Conservation (phyloP, 2,113 vertebrate genomes). For the Brienomyrus brachyistius region DNA sequence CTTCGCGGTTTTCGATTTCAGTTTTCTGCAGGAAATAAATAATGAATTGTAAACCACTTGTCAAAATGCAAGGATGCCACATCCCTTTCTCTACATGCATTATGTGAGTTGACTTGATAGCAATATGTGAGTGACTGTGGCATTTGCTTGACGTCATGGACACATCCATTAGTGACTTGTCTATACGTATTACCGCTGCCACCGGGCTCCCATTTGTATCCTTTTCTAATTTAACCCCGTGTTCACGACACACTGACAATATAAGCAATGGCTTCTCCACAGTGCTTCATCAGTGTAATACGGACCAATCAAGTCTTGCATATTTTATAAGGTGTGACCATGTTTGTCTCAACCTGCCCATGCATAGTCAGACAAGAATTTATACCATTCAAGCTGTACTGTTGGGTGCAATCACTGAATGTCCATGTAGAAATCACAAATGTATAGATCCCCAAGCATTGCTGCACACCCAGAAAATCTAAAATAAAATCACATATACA, state of each 20-base stretch:
- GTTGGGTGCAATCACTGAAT: background rate
- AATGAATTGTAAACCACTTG: background rate
- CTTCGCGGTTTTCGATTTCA: background rate
- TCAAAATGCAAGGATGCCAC: background rate
- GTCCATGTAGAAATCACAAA: background rate
- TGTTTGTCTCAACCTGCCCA: background rate
- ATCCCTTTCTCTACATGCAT: background rate
- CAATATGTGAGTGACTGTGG: background rate
- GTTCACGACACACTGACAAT: background rate
- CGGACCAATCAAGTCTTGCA: background rate
- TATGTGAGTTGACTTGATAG: background rate
- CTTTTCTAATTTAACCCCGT: background rate
- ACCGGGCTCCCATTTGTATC: background rate
- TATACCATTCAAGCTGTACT: background rate
- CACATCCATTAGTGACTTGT: slow-evolving; percentile 8
- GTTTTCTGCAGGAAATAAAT: background rate
- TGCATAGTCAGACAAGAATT: background rate
- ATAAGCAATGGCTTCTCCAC: background rate
- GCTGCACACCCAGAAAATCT: background rate
- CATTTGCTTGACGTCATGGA: slow-evolving; percentile 1
- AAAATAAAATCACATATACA: background rate
- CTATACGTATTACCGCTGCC: background rate
- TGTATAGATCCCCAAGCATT: background rate
- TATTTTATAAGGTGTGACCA: background rate
- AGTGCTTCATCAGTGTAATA: background rate